Conservation (phyloP, 2,888 invertebrate genomes). For the Bhutanitis thaidina region DNA sequence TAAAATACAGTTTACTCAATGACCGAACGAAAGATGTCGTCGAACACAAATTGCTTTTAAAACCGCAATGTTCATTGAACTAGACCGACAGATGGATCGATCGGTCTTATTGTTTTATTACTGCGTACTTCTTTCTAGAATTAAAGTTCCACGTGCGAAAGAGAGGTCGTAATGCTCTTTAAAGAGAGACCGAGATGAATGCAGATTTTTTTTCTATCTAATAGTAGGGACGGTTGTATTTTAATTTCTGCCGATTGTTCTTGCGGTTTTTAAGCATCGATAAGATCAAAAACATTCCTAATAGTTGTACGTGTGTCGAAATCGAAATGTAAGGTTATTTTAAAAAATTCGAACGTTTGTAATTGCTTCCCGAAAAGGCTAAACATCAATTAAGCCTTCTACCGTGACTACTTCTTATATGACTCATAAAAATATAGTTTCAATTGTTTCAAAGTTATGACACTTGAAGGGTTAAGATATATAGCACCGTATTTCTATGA, state of each 20-base stretch:
- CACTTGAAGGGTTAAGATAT: too few species aligned
- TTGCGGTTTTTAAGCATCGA: slow-evolving; percentile 13
- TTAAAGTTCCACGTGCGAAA: slow-evolving; percentile 16
- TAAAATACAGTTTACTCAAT: slow-evolving; percentile 18
- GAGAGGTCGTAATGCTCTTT: slow-evolving; percentile 11
- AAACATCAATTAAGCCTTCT: not conserved
- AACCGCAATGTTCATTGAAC: slow-evolving; percentile 45
- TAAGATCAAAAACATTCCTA: slow-evolving; percentile 15
- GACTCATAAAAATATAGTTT: too few species aligned
- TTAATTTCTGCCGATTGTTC: slow-evolving; percentile 8
- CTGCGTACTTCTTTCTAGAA: slow-evolving; percentile 29
- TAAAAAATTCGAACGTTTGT: not conserved
- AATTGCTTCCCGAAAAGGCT: not conserved
- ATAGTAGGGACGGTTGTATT: slow-evolving; percentile 1
- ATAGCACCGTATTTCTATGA: too few species aligned
- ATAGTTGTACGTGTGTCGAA: slow-evolving; percentile 2
- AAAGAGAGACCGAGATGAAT: not conserved
- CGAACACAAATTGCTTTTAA: slow-evolving; percentile 39
- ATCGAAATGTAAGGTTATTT: not conserved
- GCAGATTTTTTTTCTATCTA: slow-evolving; percentile 2
- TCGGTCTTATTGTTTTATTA: slow-evolving; percentile 33
- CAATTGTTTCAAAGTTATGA: too few species aligned
- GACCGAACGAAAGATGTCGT: slow-evolving; percentile 37
- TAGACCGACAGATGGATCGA: slow-evolving; percentile 42
- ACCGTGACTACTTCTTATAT: too few species aligned